phyloP scores from a whole-genome alignment of 2,797 vertebrate species.

The Rhabdophis nuchalis region DNA sequence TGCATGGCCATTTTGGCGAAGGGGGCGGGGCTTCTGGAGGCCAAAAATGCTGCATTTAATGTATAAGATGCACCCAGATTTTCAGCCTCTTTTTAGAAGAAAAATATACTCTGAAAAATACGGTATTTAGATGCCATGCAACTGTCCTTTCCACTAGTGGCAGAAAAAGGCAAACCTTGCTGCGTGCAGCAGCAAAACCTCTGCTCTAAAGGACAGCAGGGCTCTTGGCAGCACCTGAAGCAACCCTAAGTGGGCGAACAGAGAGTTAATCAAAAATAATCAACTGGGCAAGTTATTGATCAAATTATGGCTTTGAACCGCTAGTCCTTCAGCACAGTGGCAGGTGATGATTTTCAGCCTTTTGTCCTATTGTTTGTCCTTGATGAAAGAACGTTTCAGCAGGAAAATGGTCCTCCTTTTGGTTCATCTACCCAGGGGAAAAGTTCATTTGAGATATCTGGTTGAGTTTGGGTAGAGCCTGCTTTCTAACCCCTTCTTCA shows the following conservation, averaged over 20 bases:
- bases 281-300: not conserved
- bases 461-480: not conserved
- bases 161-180: not conserved
- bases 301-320: not conserved
- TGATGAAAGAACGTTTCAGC: not conserved
- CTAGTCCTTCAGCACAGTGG: not conserved
- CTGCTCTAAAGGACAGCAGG: not conserved
- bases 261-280: not conserved
- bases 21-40: too few species aligned
- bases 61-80: too few species aligned
- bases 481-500: not conserved
- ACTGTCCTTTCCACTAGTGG: not conserved
- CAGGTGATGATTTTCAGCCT: not conserved
- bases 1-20: too few species aligned
- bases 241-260: not conserved
- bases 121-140: not conserved
- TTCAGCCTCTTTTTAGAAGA: too few species aligned
- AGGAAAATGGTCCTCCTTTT: not conserved
- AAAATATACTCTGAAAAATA: too few species aligned
- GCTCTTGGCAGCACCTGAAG: not conserved
- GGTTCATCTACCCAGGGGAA: not conserved
- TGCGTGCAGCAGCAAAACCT: not conserved
- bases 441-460: not conserved
- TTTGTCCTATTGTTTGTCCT: not conserved
- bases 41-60: too few species aligned